Base-by-base conservation (phyloP, 2,888 invertebrate genomes). In the Seira ritae region DNA sequence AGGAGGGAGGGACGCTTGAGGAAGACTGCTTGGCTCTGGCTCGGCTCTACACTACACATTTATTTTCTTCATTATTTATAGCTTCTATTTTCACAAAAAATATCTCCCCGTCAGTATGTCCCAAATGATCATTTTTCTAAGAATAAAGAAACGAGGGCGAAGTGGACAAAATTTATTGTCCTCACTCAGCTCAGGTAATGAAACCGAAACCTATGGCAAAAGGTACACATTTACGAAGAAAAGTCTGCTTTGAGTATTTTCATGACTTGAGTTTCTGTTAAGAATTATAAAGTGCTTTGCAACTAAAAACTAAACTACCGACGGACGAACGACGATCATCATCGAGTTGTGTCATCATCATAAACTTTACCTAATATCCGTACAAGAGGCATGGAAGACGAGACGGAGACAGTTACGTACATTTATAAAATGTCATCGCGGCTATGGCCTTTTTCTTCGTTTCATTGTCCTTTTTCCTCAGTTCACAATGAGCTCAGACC, bases 21-120 rank as follows among this genome's bases (percentile, higher is more conserved):
- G 68, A 87, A 87, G 87, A 87, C 87, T 86, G 87, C 86, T 81
- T 87, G 87, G 86, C 87, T 87, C 6, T 12, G 12, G 12, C 42
- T n/a, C n/a, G n/a, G n/a, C n/a, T n/a, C n/a, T n/a, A n/a, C n/a
- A n/a, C n/a, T n/a, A 83, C 87, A 75, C n/a, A n/a, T 42, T 73
- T 17, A 73, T 55, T 37, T 12, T 37, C 22, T 67, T 65, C 24
- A 80, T 46, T 70, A n/a, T 80, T 80, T 84, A 80, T 79, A 77
- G 55, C 77, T 82, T 73, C 6, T 42, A 42, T 78, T 50, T 69
- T 68, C 20, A 62, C 12, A 60, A 6, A 69, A 23, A 69, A 31
- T n/a, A 15, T 55, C 23, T 20, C 60, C 24, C 55, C 42, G n/a
- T 71, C 55, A 50, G 37, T 46, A 37, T 74, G 75, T 75, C 75